Base-by-base conservation (phyloP, 2,113 vertebrate genomes). In the Dasyprocta punctata region DNA sequence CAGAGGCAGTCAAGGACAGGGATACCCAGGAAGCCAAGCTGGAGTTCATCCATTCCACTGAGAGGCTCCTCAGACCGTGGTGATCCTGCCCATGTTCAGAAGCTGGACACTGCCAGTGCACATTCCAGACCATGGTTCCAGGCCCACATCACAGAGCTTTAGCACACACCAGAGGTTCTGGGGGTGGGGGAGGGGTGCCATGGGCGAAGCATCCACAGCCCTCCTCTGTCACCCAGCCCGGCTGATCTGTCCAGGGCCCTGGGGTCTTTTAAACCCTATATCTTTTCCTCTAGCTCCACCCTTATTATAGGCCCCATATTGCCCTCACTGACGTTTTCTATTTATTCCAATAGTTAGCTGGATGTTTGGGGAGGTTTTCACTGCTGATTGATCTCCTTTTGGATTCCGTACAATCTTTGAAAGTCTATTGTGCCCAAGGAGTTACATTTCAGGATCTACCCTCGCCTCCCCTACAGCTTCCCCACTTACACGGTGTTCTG, bases 121-220 rank as follows among this genome's bases (percentile, higher is more conserved):
- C 82, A 44, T 94, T 96, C 91, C 89, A 77, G 30, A 89, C 19
- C 38, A 14, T 19, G 73, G 77, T 88, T 94, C 96, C 63, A 90
- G 38, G 52, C 36, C 73, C n/a, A 89, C 65, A 63, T 94, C 94
- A 94, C 36, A 94, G 89, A 92, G 44, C 89, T 92, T 52, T 30
- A 75, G 44, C 19, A 83, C 65, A 71, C 11, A 33, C 19, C 80
- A 38, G 63, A 82, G 38, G 22, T 92, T 96, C 47, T 56, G 67
- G 38, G 65, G 38, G 7, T 17, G 14, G 54, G 89, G 77, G 67
- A 71, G 86, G 38, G 92, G 61, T 19, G 38, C 38, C 0, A 12
- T 2, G 4, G n/a, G 41, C 89, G 20, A 77, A 63, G 49, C 80
- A 93, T 7, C 52, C 56, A 60, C 2, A 60, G 19, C 11, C n/a